Conservation (phyloP, 2,113 vertebrate genomes). For the Hippocampus barbouri region DNA sequence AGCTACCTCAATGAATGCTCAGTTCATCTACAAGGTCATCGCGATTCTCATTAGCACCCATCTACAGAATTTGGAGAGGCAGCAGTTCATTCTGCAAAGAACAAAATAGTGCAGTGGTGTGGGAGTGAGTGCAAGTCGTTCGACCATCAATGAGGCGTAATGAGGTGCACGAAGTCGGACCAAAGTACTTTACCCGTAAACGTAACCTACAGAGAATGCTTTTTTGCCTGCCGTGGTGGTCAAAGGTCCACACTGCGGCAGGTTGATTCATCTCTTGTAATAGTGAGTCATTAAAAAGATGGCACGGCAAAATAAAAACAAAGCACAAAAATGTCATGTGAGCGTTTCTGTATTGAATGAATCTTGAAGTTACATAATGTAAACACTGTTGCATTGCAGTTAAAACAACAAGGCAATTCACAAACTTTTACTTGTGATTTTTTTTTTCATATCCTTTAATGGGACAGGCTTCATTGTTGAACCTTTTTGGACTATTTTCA, state of each 20-base stretch:
- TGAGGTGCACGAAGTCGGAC: slow-evolving; percentile 69
- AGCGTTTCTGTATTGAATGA: neutral
- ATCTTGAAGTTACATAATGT: neutral
- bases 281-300: slow-evolving; percentile 78
- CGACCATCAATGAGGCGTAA: slow-evolving; percentile 75
- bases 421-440: neutral
- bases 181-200: slow-evolving; percentile 44
- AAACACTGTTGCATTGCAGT: neutral
- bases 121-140: slow-evolving; percentile 30
- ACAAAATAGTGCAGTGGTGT: slow-evolving; percentile 46
- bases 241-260: slow-evolving; percentile 70
- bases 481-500: no score
- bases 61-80: slow-evolving; percentile 52
- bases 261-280: slow-evolving; percentile 79
- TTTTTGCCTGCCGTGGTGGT: slow-evolving; percentile 63
- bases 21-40: slow-evolving; percentile 84
- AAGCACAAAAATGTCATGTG: neutral
- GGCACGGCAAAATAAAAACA: slow-evolving; percentile 29
- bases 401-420: neutral
- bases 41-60: slow-evolving; percentile 90
- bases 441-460: neutral
- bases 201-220: slow-evolving; percentile 64
- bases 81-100: slow-evolving; percentile 68
- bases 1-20: slow-evolving; percentile 80
- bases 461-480: no score